Base-by-base conservation (phyloP, 2,888 invertebrate genomes). In the Danaus chrysippus region DNA sequence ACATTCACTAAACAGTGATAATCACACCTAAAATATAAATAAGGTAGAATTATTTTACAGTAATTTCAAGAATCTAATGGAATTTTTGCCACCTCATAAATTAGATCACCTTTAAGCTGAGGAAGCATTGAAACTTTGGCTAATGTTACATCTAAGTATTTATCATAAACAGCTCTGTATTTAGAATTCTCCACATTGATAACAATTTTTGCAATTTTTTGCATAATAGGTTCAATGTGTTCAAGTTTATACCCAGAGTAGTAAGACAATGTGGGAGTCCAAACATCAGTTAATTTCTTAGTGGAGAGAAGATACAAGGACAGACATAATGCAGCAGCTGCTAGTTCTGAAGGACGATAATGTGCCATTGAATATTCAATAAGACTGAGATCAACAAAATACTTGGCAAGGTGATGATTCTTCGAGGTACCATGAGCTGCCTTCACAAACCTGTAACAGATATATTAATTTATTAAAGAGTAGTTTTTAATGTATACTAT, bases 381-480 rank as follows among this genome's bases (percentile, higher is more conserved):
- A 53, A 98, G 88, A 60, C 95, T 92, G 66, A 98, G 89, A 82
- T 99, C 99, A 75, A 98, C 92, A 63, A 99, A 93, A 82, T 97
- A 99, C 87, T 99, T 98, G 11, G 97, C 96, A 83, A 97, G 89
- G 59, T 94, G 94, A 78, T 97, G 97, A 72, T 94, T 93, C 74
- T 85, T 84, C 2, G 88, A 81, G 15, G 84, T 82, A 1, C 95
- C 96, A 54, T 91, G 88, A 0, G 92, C 92, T 10, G 93, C 92
- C 75, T 92, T 93, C 9, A 91, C 89, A 72, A 91, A 93, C 73
- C 94, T 95, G 82, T 55, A 81, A 81, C 49, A 15, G 17, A 10
- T 46, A 13, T 2, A 9, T 10, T 10, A 17, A 17, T 3, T 49
- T 15, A 49, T 3, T n/a, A 17, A 10, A 10, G 10, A 15, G 12